Base-by-base conservation (phyloP, 2,797 vertebrate genomes). In the Apogon hyalosoma region DNA sequence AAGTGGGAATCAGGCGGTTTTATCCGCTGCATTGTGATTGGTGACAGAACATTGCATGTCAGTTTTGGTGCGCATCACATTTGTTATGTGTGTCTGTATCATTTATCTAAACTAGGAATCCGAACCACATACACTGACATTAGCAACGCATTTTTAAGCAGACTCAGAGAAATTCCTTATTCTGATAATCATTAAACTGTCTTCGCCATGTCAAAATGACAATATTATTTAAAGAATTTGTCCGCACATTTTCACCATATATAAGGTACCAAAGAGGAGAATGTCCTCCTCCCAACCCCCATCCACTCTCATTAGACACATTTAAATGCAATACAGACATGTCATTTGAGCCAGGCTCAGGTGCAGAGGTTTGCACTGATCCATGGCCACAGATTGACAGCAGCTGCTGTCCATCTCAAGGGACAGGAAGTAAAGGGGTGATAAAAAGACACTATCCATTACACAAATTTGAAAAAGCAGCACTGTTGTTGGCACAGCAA, bases 301-400 rank as follows among this genome's bases (percentile, higher is more conserved):
- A 19, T 42, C 19, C 13, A 43, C 42, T 59, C 16, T 70, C 76
- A 77, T 80, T 80, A 75, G 61, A 50, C 69, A 65, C 7, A 50
- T 85, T 82, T 80, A 24, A 75, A 83, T 63, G 70, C 61, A 47
- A 72, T 45, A 36, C 24, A 63, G 75, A 72, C 60, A 14, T 77
- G 83, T 86, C 78, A 87, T 77, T 58, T 83, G 87, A 86, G 67
- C 62, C 18, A 5, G 89, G 88, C 85, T 93, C 92, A 93, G 93
- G 91, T 94, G 93, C 88, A 77, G 80, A 50, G 24, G 78, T 53
- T 63, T 63, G 78, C 60, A 54, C 33, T 65, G 79, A 69, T 82
- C 71, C 56, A 54, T 68, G 68, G 55, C 31, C 78, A 69, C 84
- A 80, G 79, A 89, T 51, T 83, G 79, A 73, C 69, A 84, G 69